These are phyloP conservation scores for Pterophyllum scalare DNA, from an alignment of 2,113 vertebrate genomes.

Conservation along the genomic window DNA sequence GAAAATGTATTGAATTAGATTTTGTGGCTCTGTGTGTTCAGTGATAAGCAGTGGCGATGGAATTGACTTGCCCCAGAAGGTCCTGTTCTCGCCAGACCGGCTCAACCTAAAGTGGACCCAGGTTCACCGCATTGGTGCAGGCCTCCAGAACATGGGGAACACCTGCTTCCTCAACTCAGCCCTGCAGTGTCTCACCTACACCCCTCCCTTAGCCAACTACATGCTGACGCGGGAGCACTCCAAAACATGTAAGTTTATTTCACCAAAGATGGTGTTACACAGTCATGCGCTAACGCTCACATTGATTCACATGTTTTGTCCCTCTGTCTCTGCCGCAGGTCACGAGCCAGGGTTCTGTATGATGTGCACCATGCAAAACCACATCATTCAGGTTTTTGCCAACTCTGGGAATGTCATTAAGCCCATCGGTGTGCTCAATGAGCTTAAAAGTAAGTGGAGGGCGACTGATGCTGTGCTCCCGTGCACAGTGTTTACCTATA, in stretches of 20 bases:
- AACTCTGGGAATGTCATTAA: conserved; percentile 93
- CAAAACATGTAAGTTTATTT: conserved; percentile 87
- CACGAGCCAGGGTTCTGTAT: conserved; percentile 94
- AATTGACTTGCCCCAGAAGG: conserved; percentile 90
- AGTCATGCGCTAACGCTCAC: not conserved
- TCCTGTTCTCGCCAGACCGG: conserved; percentile 93
- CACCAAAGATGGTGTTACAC: not conserved
- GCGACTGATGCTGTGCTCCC: not conserved
- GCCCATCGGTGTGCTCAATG: conserved; percentile 91
- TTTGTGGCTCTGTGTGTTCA: conserved; percentile 45
- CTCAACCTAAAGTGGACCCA: conserved; percentile 93
- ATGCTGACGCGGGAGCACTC: conserved; percentile 96
- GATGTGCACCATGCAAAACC: conserved; percentile 98
- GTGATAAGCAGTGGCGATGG: conserved; percentile 87
- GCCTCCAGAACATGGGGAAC: conserved; percentile 96
- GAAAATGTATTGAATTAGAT: not conserved
- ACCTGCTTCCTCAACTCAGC: conserved; percentile 96
- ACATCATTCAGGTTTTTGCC: conserved; percentile 91
- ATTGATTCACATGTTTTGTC: not conserved
- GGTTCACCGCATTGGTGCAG: conserved; percentile 90
- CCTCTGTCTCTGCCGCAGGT: conserved; percentile 79
- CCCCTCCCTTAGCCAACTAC: conserved; percentile 93
- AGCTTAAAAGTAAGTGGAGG: conserved; percentile 86
- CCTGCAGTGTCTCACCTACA: conserved; percentile 96
- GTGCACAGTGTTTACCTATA: not conserved